phyloP scores from a whole-genome alignment of 1,140 invertebrate species.

The Luehdorfia chinensis region DNA sequence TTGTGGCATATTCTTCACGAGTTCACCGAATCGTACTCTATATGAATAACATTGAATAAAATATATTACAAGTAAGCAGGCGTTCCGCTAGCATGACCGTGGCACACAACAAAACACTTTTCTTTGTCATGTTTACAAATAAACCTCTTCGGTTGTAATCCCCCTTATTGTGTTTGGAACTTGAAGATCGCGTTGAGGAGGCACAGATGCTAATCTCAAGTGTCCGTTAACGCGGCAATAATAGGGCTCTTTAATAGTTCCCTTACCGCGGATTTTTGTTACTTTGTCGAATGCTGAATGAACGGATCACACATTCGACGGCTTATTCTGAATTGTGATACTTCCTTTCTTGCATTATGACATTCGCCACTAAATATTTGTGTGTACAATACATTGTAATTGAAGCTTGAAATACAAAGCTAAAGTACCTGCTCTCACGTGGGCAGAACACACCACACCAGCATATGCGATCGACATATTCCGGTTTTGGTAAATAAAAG shows the following conservation, averaged over 20 bases:
- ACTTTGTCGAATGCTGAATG: slow-evolving; percentile 45
- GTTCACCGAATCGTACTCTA: slow-evolving; percentile 59
- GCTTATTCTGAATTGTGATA: slow-evolving; percentile 50
- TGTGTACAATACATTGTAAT: slow-evolving; percentile 8
- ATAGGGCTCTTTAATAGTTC: slow-evolving; percentile 61
- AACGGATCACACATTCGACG: slow-evolving; percentile 47
- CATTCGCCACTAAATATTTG: slow-evolving; percentile 14
- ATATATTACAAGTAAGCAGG: slow-evolving; percentile 52
- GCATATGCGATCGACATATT: not conserved
- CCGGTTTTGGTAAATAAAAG: not conserved
- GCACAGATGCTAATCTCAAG: slow-evolving; percentile 76
- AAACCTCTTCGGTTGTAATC: slow-evolving; percentile 71
- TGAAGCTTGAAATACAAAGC: slow-evolving; percentile 7
- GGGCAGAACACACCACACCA: not conserved
- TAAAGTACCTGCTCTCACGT: slow-evolving; percentile 14
- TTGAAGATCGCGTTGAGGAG: slow-evolving; percentile 55
- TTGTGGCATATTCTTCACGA: slow-evolving; percentile 37
- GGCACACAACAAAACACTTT: slow-evolving; percentile 48
- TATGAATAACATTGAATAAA: slow-evolving; percentile 59
- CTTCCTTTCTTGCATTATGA: slow-evolving; percentile 40
- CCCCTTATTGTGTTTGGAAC: slow-evolving; percentile 60
- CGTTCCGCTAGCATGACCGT: slow-evolving; percentile 42
- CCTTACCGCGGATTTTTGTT: slow-evolving; percentile 52
- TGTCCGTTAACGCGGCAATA: slow-evolving; percentile 71
- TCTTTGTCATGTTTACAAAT: slow-evolving; percentile 75